Evolutionary conservation across 2,113 vertebrate species (phyloP), one percentile per base, ranked within the genome.

Genomic region (Sylvia atricapilla): DNA sequence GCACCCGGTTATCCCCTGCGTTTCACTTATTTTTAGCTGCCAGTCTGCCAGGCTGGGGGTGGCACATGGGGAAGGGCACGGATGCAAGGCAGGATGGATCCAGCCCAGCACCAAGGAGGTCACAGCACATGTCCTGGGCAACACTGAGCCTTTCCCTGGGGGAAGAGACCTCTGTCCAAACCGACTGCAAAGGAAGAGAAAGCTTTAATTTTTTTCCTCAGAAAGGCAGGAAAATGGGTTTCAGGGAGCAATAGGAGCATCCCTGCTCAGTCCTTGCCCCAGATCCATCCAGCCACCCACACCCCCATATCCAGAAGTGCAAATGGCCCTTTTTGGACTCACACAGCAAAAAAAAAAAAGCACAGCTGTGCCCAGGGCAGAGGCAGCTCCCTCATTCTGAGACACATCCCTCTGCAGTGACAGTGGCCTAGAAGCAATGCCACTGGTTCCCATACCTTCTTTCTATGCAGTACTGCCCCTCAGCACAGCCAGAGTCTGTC

Each of bases 101-200:
- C 23, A 7, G n/a, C 49, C 63, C 2, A 2, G 47, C 24, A 6
- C 60, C 10, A 5, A 22, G 58, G 66, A 49, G 39, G 27, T 11
- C 13, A 4, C 1, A 0, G 76, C 30, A 6, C 43, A 0, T 8
- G 56, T 31, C 62, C 56, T 24, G 43, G 69, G 24, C 21, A 11
- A 3, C 1, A 0, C 55, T 12, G 62, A 88, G 15, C 37, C 15
- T n/a, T n/a, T n/a, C n/a, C 50, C 33, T 0, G 0, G 8, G 10
- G 47, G 37, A 41, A 28, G 33, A 50, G 78, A 59, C 20, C 13
- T 41, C 25, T 6, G 4, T 9, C 33, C 39, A 11, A 44, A 35
- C 9, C 1, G 4, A 13, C 30, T 89, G 23, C 13, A 47, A 66
- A 85, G 59, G 13, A 68, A 25, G 12, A 73, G 16, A 46, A 74